Evolutionary conservation across 2,113 vertebrate genomes (phyloP).

Genomic region (Erythrolamprus reginae): DNA sequence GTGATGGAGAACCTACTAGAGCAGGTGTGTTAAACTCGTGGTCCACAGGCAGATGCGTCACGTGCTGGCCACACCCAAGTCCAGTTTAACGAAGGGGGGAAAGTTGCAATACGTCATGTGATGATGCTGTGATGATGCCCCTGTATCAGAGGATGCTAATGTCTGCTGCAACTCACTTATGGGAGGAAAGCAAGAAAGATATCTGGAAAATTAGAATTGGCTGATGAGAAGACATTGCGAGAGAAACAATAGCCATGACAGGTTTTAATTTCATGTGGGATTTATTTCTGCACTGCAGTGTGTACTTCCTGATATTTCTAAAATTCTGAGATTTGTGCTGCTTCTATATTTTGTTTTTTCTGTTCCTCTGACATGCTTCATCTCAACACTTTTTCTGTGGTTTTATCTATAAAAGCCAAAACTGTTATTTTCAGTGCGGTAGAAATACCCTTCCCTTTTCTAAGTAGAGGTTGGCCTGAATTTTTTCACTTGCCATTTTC

Average conservation of each 20-base stretch:
- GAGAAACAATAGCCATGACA: slow-evolving; percentile 52
- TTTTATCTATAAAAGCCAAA: slow-evolving; percentile 37
- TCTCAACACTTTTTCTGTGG: slow-evolving; percentile 41
- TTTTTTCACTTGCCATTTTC: background rate
- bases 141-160: background rate
- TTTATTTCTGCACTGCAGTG: slow-evolving; percentile 63
- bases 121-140: no score
- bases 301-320: slow-evolving; percentile 65
- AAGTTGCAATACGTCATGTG: no score
- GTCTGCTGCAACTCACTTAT: background rate
- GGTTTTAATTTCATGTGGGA: slow-evolving; percentile 64
- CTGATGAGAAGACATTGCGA: slow-evolving; percentile 46
- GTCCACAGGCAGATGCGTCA: no score
- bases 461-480: background rate
- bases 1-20: background rate
- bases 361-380: slow-evolving; percentile 57
- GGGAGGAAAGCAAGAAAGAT: slow-evolving; percentile 53
- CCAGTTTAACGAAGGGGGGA: no score
- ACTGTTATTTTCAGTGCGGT: slow-evolving; percentile 9
- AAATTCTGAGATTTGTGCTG: slow-evolving; percentile 59
- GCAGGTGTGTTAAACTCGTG: no score
- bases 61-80: no score
- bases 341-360: slow-evolving; percentile 62
- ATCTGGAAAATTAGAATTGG: slow-evolving; percentile 60
- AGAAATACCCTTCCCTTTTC: background rate